Evolutionary conservation across 1,140 invertebrate species (phyloP).

Genomic region (Penaeus chinensis): DNA sequence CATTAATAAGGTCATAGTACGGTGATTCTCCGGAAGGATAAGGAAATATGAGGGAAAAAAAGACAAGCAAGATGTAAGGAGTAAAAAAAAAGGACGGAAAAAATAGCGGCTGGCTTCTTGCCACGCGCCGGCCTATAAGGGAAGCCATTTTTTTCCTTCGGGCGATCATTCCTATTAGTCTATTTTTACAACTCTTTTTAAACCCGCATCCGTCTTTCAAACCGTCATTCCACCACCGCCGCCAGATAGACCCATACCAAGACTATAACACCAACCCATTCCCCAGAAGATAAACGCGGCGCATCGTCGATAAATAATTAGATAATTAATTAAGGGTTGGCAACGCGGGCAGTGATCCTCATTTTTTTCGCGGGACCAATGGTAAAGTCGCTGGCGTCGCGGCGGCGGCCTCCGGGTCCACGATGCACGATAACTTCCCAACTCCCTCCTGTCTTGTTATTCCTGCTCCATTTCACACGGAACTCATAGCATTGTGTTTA

Average conservation of each 20-base stretch:
- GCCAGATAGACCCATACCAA: background rate
- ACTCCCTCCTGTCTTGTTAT: background rate
- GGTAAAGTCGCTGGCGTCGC: constrained; percentile 35
- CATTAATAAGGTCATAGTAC: background rate
- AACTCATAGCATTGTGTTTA: constrained; percentile 32
- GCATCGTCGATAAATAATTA: constrained; percentile 36
- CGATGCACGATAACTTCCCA: constrained; percentile 43
- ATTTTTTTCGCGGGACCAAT: constrained; percentile 56
- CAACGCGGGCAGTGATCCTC: constrained; percentile 44
- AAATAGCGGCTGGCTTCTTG: constrained; percentile 43
- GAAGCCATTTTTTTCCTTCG: constrained; percentile 56
- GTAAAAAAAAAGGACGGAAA: constrained; percentile 12
- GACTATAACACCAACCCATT: background rate
- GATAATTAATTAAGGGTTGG: constrained; percentile 48
- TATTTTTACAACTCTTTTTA: background rate
- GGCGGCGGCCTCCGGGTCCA: constrained; percentile 28
- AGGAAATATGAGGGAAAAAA: background rate
- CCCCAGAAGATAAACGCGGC: background rate
- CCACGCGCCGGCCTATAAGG: constrained; percentile 53
- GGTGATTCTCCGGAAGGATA: background rate
- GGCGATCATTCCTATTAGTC: constrained; percentile 26
- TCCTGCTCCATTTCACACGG: constrained; percentile 32
- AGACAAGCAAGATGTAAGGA: background rate
- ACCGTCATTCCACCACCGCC: background rate
- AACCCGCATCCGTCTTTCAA: constrained; percentile 8